Evolutionary conservation across 2,797 vertebrate genomes (phyloP).

Genomic region (Thamnophis elegans): DNA sequence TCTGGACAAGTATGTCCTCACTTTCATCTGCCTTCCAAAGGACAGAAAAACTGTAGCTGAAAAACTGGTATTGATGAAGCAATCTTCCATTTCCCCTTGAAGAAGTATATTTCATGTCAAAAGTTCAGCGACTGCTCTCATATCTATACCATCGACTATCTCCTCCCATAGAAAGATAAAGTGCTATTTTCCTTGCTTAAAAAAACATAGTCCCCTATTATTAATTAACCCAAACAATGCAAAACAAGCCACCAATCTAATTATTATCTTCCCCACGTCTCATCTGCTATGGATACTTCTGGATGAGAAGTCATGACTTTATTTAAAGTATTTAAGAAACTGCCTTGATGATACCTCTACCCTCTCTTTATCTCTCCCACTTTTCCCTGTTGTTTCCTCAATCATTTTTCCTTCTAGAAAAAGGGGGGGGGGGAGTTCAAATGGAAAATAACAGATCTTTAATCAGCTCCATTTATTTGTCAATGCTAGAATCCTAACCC

Average conservation of each 20-base stretch:
- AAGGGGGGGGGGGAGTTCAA: fast-evolving
- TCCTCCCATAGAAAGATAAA: conserved; percentile 60
- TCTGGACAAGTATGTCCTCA: conserved; percentile 42
- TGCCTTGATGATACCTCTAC: background rate
- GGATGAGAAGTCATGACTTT: background rate
- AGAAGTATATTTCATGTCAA: conserved; percentile 60
- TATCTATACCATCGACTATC: conserved; percentile 55
- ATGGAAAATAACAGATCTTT: background rate
- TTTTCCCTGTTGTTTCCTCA: background rate
- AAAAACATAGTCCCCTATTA: background rate
- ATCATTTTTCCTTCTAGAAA: background rate
- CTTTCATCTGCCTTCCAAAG: conserved; percentile 59
- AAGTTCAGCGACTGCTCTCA: conserved; percentile 59
- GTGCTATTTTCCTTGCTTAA: conserved; percentile 54
- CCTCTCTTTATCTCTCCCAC: background rate
- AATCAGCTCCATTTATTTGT: background rate
- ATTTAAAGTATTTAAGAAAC: background rate
- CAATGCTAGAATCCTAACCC: background rate
- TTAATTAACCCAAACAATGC: background rate
- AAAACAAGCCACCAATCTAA: background rate
- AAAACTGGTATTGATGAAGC: conserved; percentile 58
- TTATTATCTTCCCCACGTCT: background rate
- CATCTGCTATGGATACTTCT: background rate
- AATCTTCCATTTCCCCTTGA: conserved; percentile 64
- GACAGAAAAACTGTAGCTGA: conserved; percentile 39